Base-by-base conservation (phyloP, 2,113 vertebrate species). In the Sylvia atricapilla region DNA sequence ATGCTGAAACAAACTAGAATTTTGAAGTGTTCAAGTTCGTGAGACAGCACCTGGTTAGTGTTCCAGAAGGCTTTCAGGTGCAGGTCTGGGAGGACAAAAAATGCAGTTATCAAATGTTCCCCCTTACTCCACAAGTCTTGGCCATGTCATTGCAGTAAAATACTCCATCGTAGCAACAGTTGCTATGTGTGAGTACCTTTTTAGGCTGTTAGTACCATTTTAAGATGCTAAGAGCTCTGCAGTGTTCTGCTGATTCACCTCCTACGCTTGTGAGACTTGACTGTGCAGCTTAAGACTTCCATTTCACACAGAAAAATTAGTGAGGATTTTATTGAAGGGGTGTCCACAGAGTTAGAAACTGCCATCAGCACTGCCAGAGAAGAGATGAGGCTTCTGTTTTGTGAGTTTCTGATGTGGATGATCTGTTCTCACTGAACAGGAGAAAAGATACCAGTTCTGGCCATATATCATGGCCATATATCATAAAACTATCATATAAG, bases 151-250 rank as follows among this genome's bases (percentile, higher is more conserved):
- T 91, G 56, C 79, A 60, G 88, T 77, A 63, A 81, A 81, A 81
- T 74, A 64, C 79, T 93, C 64, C 41, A 39, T 84, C 72, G 33
- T 96, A 90, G 94, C 90, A 96, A 95, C 94, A 96, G 94, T 95
- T 97, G 93, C 93, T 93, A 84, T 60, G 96, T 88, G 74, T 69
- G 39, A 35, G 30, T 93, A 17, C 43, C 56, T 74, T 88, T 91
- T 88, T 64, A 83, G 67, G 59, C 82, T 85, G 7, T 70, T 84
- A 55, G 56, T 92, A 81, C 60, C 72, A 47, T 95, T 93, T 93
- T 59, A 86, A 77, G 72, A 73, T 5, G 8, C 41, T 91, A 66
- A 91, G 52, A 93, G 75, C 90, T 90, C 78, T 91, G 81, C 94
- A 83, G 62, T 77, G 27, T 93, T 91, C 55, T 90, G 67, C 81